Conservation (phyloP, 2,113 vertebrate species). For the Girardinichthys multiradiatus region DNA sequence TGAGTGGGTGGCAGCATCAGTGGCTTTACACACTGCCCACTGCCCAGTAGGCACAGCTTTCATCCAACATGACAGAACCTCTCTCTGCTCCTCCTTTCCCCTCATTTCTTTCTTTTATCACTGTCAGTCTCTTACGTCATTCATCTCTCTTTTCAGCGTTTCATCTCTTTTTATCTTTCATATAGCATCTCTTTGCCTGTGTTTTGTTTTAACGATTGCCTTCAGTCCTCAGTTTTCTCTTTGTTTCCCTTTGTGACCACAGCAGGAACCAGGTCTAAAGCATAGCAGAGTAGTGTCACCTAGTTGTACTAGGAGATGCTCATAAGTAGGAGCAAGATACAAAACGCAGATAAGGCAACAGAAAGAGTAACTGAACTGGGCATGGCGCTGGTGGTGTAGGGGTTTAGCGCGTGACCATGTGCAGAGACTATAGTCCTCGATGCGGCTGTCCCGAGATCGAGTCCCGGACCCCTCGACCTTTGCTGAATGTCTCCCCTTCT, state of each 20-base stretch:
- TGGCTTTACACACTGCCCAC: constrained; percentile 50
- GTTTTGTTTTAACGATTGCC: constrained; percentile 2
- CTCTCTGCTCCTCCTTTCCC: constrained; percentile 36
- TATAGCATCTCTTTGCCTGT: constrained; percentile 44
- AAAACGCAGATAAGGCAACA: neutral
- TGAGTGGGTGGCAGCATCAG: constrained; percentile 64
- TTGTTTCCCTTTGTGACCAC: constrained; percentile 44
- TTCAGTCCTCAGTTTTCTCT: constrained; percentile 29
- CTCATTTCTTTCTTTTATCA: constrained; percentile 42
- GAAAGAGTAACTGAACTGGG: no score
- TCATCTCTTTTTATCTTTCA: constrained; percentile 44
- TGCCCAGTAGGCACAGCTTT: constrained; percentile 72
- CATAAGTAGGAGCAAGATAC: constrained; percentile 37
- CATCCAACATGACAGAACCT: constrained; percentile 65
- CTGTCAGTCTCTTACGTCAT: constrained; percentile 39
- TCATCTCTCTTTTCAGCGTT: constrained; percentile 49
- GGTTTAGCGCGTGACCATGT: no score
- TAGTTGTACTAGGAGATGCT: constrained; percentile 56
- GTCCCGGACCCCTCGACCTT: no score
- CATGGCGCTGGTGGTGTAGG: no score
- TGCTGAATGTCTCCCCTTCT: no score
- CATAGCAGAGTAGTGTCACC: constrained; percentile 39
- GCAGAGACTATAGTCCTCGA: no score
- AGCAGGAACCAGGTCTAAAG: constrained; percentile 41
- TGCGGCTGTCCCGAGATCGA: no score